Conservation (phyloP, 1,140 invertebrate species). For the Trichogramma pretiosum region DNA sequence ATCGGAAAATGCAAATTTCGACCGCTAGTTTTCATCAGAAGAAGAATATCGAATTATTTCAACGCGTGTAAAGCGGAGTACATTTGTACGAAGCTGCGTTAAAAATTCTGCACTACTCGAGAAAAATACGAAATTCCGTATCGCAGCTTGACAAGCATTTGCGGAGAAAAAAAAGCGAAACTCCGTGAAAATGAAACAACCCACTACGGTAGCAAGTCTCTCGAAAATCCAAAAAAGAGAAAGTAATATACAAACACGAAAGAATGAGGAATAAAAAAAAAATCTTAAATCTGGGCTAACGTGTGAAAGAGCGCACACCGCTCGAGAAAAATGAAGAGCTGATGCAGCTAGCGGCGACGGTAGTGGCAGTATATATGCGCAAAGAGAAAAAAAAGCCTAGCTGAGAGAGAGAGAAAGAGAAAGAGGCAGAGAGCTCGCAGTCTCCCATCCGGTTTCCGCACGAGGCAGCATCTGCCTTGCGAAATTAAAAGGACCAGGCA, state of each 20-base stretch:
- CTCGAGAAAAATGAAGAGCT: slow-evolving; percentile 1
- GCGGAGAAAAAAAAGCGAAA: no score
- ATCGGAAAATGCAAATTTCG: no score
- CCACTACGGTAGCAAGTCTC: no score
- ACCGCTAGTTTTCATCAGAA: no score
- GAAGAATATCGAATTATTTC: no score
- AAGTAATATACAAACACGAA: neutral
- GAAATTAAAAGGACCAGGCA: slow-evolving; percentile 13
- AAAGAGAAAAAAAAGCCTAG: neutral
- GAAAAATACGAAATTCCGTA: no score
- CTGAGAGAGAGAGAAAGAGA: neutral
- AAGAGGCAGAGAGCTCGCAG: neutral
- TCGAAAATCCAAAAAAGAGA: neutral
- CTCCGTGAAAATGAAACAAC: no score
- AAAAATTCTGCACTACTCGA: no score
- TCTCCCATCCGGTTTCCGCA: neutral
- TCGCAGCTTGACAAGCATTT: no score
- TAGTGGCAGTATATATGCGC: neutral
- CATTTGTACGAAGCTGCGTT: no score
- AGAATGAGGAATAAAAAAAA: slow-evolving; percentile 1
- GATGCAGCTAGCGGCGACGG: neutral
- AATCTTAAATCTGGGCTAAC: neutral
- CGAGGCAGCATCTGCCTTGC: neutral
- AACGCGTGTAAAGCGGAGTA: no score
- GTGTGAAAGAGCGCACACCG: neutral